phyloP scores from a whole-genome alignment of 92 coral and sea anemone genomes.

The Epizoanthus illoricatus region DNA sequence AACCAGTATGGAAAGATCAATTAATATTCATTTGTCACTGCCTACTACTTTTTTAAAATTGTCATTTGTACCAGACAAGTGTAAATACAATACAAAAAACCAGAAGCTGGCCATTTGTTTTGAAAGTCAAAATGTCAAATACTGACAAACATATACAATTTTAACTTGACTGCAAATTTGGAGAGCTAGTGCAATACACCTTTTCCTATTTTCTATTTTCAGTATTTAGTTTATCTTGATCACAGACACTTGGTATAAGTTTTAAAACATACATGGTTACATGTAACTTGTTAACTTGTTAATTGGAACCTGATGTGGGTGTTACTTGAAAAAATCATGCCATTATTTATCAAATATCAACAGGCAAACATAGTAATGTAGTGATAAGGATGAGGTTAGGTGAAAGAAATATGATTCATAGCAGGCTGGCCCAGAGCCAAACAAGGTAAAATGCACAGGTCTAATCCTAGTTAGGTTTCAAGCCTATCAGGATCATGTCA shows the following conservation, averaged over 20 bases:
- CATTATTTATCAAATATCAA: conserved; percentile 15
- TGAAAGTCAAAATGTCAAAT: background rate
- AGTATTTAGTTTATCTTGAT: background rate
- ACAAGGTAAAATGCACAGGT: background rate
- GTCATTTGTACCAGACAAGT: no score
- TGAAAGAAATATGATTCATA: background rate
- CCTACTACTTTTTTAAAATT: no score
- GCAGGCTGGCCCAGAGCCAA: background rate
- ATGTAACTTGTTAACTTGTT: conserved; percentile 15
- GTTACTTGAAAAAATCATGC: background rate
- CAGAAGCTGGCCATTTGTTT: background rate
- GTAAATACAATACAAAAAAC: no score
- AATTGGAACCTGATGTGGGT: conserved; percentile 2
- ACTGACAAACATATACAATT: background rate
- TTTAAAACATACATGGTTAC: background rate
- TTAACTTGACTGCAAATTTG: background rate
- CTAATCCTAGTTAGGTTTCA: background rate
- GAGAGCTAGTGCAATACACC: background rate
- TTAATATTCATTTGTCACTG: no score
- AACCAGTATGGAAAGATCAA: no score
- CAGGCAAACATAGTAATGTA: background rate
- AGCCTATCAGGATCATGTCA: conserved; percentile 17
- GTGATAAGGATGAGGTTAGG: background rate
- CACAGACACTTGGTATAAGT: background rate
- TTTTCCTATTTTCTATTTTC: background rate